Conservation (phyloP, 2,888 invertebrate species). For the Drosophila ochracea region DNA sequence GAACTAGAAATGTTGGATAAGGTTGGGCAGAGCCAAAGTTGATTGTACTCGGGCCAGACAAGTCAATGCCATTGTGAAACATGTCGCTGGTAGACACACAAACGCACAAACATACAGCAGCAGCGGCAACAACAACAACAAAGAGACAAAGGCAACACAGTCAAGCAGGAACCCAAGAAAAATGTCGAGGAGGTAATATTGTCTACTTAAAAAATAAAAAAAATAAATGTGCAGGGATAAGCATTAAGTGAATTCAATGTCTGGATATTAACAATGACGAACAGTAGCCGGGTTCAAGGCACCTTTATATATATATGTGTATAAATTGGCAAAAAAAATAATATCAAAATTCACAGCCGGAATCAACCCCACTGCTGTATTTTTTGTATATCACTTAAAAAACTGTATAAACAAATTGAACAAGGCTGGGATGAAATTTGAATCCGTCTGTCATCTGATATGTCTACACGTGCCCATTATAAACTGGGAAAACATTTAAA, state of each 20-base stretch:
- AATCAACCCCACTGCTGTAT: background rate
- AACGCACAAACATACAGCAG: slow-evolving; percentile 4
- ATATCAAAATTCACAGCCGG: slow-evolving; percentile 6
- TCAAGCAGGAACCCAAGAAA: slow-evolving; percentile 7
- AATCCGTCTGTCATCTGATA: background rate
- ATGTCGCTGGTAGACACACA: slow-evolving; percentile 42
- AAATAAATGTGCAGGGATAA: slow-evolving; percentile 20
- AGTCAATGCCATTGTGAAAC: slow-evolving; percentile 55
- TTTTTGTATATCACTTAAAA: background rate
- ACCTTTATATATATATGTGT: background rate
- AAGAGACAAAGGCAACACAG: slow-evolving; percentile 38
- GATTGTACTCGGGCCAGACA: slow-evolving; percentile 58
- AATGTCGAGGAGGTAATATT: slow-evolving; percentile 20
- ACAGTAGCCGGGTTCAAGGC: slow-evolving; percentile 26
- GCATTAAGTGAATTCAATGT: slow-evolving; percentile 23
- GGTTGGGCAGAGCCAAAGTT: slow-evolving; percentile 36
- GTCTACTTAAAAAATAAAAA: slow-evolving; percentile 13
- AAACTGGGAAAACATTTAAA: background rate
- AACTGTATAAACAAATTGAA: background rate
- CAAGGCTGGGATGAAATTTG: background rate
- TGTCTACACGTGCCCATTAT: slow-evolving; percentile 2
- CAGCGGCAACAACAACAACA: slow-evolving; percentile 32
- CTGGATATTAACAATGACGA: slow-evolving; percentile 26
- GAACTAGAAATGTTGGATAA: slow-evolving; percentile 27
- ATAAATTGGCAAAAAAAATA: background rate